phyloP scores from a whole-genome alignment of 2,797 vertebrate genomes.

The Periparus ater region DNA sequence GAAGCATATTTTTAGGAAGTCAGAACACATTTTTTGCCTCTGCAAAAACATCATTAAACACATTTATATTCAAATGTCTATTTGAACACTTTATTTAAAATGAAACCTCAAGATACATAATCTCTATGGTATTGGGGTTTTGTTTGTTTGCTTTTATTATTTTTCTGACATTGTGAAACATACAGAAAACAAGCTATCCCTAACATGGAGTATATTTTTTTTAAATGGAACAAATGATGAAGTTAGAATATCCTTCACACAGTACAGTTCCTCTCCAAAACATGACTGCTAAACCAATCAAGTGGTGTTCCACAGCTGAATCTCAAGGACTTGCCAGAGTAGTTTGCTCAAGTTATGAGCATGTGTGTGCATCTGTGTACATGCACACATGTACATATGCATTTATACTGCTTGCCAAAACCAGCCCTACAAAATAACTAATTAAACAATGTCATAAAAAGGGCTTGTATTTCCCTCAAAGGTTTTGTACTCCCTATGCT shows the following conservation, averaged over 20 bases:
- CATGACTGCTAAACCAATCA: background rate
- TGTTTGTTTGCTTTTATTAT: background rate
- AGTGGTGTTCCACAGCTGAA: background rate
- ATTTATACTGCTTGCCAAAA: background rate
- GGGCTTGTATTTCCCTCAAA: background rate
- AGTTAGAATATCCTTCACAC: background rate
- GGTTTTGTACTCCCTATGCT: background rate
- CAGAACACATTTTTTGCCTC: background rate
- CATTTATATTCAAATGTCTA: background rate
- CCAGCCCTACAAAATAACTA: background rate
- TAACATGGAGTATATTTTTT: background rate
- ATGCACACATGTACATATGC: background rate
- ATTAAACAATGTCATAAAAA: background rate
- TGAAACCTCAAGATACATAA: background rate
- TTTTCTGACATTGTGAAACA: background rate
- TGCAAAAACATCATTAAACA: background rate
- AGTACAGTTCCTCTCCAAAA: background rate
- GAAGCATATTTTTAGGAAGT: background rate
- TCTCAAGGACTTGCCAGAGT: background rate
- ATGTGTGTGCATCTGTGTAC: background rate
- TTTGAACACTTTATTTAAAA: background rate
- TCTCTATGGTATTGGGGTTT: rapidly evolving
- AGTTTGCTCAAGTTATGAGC: background rate
- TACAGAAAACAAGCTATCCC: background rate
- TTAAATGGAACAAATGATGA: background rate